A percentile compares a stretch with the other conserved stretches of the same genome.
phyloP scores from a whole-genome alignment of 2,888 invertebrate species.

The Andrena dorsata region DNA sequence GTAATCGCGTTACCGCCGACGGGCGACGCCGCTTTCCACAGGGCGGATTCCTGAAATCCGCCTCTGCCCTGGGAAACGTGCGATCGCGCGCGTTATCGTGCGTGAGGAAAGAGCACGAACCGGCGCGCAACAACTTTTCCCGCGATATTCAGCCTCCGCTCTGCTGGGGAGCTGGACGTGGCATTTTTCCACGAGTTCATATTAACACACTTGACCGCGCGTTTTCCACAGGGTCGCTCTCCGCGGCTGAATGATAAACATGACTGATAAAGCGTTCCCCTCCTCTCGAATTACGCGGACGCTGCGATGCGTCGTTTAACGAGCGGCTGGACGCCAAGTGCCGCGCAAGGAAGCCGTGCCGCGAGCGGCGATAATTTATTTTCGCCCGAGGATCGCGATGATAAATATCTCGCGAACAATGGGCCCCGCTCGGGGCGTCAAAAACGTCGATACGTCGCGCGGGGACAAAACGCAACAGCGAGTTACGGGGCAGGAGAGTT shows the following conservation, averaged over 20 bases:
- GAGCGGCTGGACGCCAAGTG: neutral
- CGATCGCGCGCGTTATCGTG: conserved; percentile 18
- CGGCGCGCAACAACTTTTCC: conserved; percentile 36
- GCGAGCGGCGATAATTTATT: conserved; percentile 44
- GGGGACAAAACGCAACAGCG: conserved; percentile 41
- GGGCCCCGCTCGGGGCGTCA: conserved; percentile 31
- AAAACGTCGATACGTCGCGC: conserved; percentile 51
- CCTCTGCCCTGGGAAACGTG: conserved; percentile 6
- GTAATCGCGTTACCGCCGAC: conserved; percentile 45
- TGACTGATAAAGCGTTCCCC: neutral
- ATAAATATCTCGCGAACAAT: conserved; percentile 61
- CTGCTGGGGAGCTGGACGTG: neutral
- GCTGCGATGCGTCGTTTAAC: neutral
- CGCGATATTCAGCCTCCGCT: conserved; percentile 18
- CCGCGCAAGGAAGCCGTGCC: neutral
- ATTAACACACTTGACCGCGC: conserved; percentile 2
- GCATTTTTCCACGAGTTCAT: conserved; percentile 16
- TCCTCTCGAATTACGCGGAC: conserved; percentile 26
- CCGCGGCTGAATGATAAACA: conserved; percentile 40
- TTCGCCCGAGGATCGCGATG: conserved; percentile 40
- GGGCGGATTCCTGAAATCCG: conserved; percentile 38
- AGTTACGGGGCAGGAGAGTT: conserved; percentile 43
- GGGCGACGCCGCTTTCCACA: conserved; percentile 40
- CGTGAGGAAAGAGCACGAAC: neutral
- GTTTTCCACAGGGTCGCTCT: neutral